Conservation (phyloP, 2,888 invertebrate species). For the Mesorhabditis belari region DNA sequence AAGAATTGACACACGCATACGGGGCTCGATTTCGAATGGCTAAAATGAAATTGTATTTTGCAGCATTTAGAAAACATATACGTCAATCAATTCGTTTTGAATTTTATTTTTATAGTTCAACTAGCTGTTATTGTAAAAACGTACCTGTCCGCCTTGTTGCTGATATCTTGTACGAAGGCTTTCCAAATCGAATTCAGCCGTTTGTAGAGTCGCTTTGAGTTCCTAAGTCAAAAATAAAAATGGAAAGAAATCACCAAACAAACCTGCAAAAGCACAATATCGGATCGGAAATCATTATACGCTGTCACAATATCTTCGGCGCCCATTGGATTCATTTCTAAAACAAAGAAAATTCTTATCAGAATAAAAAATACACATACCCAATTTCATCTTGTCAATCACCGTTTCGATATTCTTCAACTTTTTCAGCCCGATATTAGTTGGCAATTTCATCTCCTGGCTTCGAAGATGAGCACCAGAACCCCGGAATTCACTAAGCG, state of each 20-base stretch:
- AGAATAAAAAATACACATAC: slow-evolving; percentile 13
- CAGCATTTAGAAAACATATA: too few relatives aligned
- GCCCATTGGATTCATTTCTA: slow-evolving; percentile 86
- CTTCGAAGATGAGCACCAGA: slow-evolving; percentile 70
- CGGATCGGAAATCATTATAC: slow-evolving; percentile 91
- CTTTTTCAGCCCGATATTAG: slow-evolving; percentile 93
- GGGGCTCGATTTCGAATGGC: slow-evolving; percentile 36
- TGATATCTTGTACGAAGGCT: slow-evolving; percentile 56
- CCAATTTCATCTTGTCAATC: slow-evolving; percentile 70
- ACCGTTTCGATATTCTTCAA: slow-evolving; percentile 91
- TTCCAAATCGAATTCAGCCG: slow-evolving; percentile 90
- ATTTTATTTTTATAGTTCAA: too few relatives aligned
- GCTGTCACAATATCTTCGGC: slow-evolving; percentile 85
- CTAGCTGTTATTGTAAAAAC: too few relatives aligned
- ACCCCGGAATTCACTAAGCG: slow-evolving; percentile 84
- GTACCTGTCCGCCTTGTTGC: slow-evolving; percentile 18
- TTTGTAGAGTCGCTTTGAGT: slow-evolving; percentile 68
- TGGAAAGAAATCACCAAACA: slow-evolving; percentile 85
- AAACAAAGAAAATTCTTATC: slow-evolving; percentile 30
- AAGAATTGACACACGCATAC: slow-evolving; percentile 31
- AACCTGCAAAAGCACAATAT: slow-evolving; percentile 59
- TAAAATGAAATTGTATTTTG: slow-evolving; percentile 3
- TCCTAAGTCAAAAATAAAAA: slow-evolving; percentile 60
- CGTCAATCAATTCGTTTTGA: too few relatives aligned
- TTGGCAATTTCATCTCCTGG: slow-evolving; percentile 85